Base-by-base conservation (phyloP, 2,797 vertebrate genomes). In the Siniperca undulata region DNA sequence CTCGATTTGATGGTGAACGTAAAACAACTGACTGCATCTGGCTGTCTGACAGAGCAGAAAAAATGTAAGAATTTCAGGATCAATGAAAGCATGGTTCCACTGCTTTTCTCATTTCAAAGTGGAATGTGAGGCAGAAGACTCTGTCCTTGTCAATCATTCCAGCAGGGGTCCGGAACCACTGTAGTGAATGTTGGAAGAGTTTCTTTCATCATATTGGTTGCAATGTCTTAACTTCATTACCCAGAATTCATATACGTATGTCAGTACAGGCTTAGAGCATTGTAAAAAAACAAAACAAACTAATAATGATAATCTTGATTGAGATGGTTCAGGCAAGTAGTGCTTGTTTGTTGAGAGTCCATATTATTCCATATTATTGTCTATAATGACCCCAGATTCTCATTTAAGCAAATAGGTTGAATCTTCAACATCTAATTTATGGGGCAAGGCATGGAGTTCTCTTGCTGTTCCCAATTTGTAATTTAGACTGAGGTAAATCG, bases 81-180 rank as follows among this genome's bases (percentile, higher is more conserved):
- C 59, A 65, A 9, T 70, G 76, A 36, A 46, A 20, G 50, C 42
- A 7, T 40, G 2, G 0, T 52, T 50, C 10, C 20, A 36, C 56
- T 62, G 66, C 67, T n/a, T 34, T n/a, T 38, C 46, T 67, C 34
- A 19, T 69, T 74, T 81, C 30, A 70, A 61, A 73, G 78, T 64
- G 55, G 10, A 36, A 22, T 14, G 17, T 10, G 58, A 60, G 8
- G 68, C 30, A 8, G 19, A 67, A 38, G 70, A 52, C 46, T 66
- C 8, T 62, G 56, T 61, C 58, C 78, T 69, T 59, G 79, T 81
- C 78, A 77, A 7, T 85, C 65, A 64, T 14, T 55, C 44, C 34
- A 53, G 69, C 56, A 40, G 71, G 27, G 30, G 38, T 14, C 14
- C 4, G 38, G 30, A 20, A 40, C 40, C 52, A 5, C 70, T 68